Base-by-base conservation (phyloP, 2,797 vertebrate species). In the Saguinus oedipus region DNA sequence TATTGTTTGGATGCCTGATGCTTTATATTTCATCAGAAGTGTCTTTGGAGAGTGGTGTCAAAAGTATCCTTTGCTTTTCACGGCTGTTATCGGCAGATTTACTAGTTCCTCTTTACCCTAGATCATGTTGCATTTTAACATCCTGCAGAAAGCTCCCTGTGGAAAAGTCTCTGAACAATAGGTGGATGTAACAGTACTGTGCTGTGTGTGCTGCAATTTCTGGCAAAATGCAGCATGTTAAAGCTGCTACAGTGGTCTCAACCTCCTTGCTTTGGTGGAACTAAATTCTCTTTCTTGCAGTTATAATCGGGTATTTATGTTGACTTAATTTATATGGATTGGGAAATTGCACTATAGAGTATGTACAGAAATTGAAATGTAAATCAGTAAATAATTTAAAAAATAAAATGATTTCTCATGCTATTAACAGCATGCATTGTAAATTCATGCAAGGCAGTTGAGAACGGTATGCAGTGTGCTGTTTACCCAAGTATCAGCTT, bases 401-500 rank as follows among this genome's bases (percentile, higher is more conserved):
- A 79, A 59, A 78, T 74, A 48, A 94, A 95, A 64, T 76, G 93
- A 96, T 88, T 89, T 86, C 59, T 94, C 55, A 64, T 55, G 76
- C 94, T 98, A 96, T 97, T 98, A 97, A 97, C 96, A 96, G 95
- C 97, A 93, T 93, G 88, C 98, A 82, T 97, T 98, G 96, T 96
- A 98, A 97, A 97, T 97, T 96, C 97, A 98, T 98, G 97, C 95
- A 97, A 98, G 98, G 97, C 97, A 97, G 76, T 97, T 94, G 93
- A 98, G 97, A 98, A 98, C 96, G 97, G 95, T 90, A 78, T 96
- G 96, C 96, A 95, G 94, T 87, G 90, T 97, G 92, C 97, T 98
- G 98, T 98, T 98, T 98, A 98, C 97, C 97, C 95, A 98, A 98
- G 98, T 98, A 98, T 97, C 97, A 98, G 97, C 98, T 98, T 98